phyloP scores from a whole-genome alignment of 2,888 invertebrate genomes.

The Latrodectus hesperus region DNA sequence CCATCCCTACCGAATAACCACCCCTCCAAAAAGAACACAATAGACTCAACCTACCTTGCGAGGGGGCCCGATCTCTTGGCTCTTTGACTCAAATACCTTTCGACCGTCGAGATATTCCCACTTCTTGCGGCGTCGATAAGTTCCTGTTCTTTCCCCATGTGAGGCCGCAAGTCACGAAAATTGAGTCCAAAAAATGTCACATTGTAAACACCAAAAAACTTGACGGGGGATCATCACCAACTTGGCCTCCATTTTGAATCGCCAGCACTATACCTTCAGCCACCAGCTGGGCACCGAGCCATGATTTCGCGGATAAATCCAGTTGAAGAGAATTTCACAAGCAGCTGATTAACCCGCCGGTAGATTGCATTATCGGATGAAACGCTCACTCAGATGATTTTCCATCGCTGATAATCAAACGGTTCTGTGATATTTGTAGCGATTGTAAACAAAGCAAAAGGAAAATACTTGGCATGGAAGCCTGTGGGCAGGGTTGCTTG shows the following conservation, averaged over 20 bases:
- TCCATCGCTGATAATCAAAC: neutral
- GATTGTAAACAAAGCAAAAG: conserved; percentile 56
- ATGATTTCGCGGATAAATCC: conserved; percentile 11
- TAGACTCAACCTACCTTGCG: conserved; percentile 72
- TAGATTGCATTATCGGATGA: conserved; percentile 34
- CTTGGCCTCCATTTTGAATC: conserved; percentile 67
- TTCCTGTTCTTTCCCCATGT: conserved; percentile 97
- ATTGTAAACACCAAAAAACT: conserved; percentile 43
- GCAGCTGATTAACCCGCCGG: neutral
- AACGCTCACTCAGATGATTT: conserved; percentile 4
- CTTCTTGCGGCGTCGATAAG: conserved; percentile 95
- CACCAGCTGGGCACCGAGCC: conserved; percentile 59
- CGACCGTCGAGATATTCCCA: conserved; percentile 82
- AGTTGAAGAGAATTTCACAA: neutral
- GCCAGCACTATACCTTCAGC: conserved; percentile 32
- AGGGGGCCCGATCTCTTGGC: conserved; percentile 71
- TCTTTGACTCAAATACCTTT: conserved; percentile 73
- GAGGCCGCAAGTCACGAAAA: conserved; percentile 30
- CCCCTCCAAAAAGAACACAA: conserved; percentile 72
- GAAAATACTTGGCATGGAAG: conserved; percentile 58
- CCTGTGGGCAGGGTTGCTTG: conserved; percentile 55
- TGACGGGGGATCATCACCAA: conserved; percentile 8
- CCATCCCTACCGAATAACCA: conserved; percentile 32
- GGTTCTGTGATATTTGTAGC: neutral
- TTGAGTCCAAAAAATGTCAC: conserved; percentile 47